Conservation (phyloP, 1,140 invertebrate genomes). For the Euura saliciscinereae region DNA sequence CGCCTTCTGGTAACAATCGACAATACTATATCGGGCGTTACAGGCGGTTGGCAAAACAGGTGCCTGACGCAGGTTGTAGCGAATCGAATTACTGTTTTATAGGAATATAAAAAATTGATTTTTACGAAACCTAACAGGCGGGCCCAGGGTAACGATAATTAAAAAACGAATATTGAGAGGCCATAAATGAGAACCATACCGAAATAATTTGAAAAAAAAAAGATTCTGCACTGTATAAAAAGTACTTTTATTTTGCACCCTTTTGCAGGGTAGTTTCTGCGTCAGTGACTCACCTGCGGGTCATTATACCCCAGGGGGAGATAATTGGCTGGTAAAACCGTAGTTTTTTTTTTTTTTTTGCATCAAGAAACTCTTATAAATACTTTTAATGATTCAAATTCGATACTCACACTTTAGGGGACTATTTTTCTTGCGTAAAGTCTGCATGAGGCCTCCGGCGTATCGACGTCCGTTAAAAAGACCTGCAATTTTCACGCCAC, state of each 20-base stretch:
- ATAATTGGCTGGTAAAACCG: too few relatives aligned
- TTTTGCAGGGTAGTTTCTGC: too few relatives aligned
- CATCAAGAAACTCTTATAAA: neutral
- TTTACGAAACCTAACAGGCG: neutral
- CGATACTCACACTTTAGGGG: constrained; percentile 85
- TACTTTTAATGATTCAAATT: neutral
- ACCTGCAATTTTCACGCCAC: constrained; percentile 7
- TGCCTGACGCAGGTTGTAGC: neutral
- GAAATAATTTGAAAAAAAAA: too few relatives aligned
- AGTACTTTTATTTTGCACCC: too few relatives aligned
- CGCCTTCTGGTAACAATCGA: neutral
- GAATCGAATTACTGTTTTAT: neutral
- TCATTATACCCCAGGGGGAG: too few relatives aligned
- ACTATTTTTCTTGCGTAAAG: constrained; percentile 85
- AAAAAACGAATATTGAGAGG: neutral
- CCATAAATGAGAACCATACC: too few relatives aligned
- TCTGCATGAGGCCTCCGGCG: constrained; percentile 72
- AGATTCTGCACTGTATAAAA: too few relatives aligned
- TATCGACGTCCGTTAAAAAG: constrained; percentile 10
- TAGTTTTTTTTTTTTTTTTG: too few relatives aligned
- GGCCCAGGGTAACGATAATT: neutral
- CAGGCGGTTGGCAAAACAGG: neutral
- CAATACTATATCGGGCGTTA: neutral
- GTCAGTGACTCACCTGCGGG: too few relatives aligned
- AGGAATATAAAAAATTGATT: neutral